These are phyloP conservation scores for Zaprionus lachaisei DNA, from an alignment of 1,140 invertebrate genomes.

Conservation along the genomic window DNA sequence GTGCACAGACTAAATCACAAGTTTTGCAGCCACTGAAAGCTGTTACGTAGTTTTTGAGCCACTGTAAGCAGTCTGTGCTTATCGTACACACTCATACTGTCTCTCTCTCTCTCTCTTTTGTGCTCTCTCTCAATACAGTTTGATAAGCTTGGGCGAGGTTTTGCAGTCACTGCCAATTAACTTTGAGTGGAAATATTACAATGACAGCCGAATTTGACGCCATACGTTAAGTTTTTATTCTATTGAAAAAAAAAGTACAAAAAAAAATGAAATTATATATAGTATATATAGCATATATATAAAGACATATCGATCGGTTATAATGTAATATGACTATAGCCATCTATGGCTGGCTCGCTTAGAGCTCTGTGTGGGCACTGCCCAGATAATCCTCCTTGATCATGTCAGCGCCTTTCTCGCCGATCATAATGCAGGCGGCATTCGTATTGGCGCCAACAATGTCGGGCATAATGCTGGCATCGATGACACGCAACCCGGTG, in stretches of 20 bases:
- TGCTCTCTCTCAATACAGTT: background rate
- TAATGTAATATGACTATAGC: background rate
- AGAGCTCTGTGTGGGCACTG: slow-evolving; percentile 52
- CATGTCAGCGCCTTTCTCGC: slow-evolving; percentile 90
- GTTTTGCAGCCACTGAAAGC: background rate
- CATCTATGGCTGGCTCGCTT: slow-evolving; percentile 1
- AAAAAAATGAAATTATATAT: background rate
- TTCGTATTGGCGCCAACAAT: slow-evolving; percentile 91
- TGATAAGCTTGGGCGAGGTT: background rate
- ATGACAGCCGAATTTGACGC: background rate
- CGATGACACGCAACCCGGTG: slow-evolving; percentile 89
- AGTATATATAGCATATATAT: background rate
- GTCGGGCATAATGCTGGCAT: slow-evolving; percentile 92
- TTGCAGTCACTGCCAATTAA: background rate
- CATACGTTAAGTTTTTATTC: slow-evolving; percentile 13
- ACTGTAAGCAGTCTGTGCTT: background rate
- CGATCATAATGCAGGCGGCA: slow-evolving; percentile 91
- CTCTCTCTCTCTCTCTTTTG: background rate
- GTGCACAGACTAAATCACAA: background rate
- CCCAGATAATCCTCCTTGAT: slow-evolving; percentile 86
- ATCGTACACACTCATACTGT: background rate
- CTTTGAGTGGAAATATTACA: background rate
- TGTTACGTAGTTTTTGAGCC: background rate
- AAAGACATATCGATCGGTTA: slow-evolving; percentile 1
- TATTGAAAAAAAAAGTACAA: slow-evolving; percentile 5